phyloP scores from a whole-genome alignment of 2,888 invertebrate species.

The Papilio demoleus region DNA sequence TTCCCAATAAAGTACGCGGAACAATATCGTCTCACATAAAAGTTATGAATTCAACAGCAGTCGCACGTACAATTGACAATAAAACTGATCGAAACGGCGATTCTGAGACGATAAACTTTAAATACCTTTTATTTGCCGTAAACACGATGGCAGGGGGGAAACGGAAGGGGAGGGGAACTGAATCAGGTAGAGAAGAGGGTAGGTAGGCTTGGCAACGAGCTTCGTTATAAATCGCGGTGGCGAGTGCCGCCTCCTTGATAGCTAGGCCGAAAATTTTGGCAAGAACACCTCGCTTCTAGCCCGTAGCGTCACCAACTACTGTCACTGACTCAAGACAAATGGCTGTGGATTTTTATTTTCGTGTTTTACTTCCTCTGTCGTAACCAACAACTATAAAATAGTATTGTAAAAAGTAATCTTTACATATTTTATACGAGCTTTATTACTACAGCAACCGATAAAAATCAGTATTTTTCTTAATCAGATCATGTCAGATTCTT shows the following conservation, averaged over 20 bases:
- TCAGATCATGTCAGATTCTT: no score
- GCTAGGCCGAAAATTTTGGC: conserved; percentile 55
- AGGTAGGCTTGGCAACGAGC: conserved; percentile 64
- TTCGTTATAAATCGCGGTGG: conserved; percentile 61
- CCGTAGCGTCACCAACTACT: conserved; percentile 44
- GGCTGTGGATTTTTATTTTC: conserved; percentile 31
- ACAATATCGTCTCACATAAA: conserved; percentile 31
- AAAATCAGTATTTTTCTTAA: no score
- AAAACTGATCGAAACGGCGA: conserved; percentile 24
- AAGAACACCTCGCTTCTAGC: conserved; percentile 37
- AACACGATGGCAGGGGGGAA: conserved; percentile 44
- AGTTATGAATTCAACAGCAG: conserved; percentile 29
- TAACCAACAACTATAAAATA: conserved; percentile 3
- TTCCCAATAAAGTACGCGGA: conserved; percentile 22
- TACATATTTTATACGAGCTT: not conserved
- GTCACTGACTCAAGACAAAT: conserved; percentile 42
- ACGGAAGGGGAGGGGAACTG: conserved; percentile 24
- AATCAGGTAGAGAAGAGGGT: conserved; percentile 48
- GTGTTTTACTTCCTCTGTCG: not conserved
- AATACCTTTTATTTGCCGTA: conserved; percentile 49
- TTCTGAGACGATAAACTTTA: conserved; percentile 44
- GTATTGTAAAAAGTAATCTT: not conserved
- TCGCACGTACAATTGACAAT: conserved; percentile 31
- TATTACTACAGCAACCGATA: no score
- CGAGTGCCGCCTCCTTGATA: conserved; percentile 56